Base-by-base conservation (phyloP, 2,113 vertebrate genomes). In the Sebastes schlegelii region DNA sequence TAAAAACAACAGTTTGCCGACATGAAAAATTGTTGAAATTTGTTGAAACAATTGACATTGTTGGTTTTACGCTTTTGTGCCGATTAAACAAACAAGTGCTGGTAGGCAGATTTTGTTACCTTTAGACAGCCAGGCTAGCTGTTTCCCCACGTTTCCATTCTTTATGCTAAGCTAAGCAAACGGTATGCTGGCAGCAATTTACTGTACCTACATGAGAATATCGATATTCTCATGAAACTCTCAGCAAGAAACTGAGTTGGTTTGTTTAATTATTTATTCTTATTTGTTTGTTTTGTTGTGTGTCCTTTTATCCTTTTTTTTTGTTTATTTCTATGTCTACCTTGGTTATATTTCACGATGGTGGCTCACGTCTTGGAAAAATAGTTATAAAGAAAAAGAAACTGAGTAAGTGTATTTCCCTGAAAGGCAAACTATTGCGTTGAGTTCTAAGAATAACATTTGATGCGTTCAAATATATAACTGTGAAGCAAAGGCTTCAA, bases 131-230 rank as follows among this genome's bases (percentile, higher is more conserved):
- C 54, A 26, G 40, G 42, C 69, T 58, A 48, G 42, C 70, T 23
- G 8, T 46, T 60, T 34, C 1, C 54, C 54, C 16, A 57, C 1
- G 55, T 26, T 21, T 6, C 21, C 4, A 11, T 10, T 48, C 43
- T 57, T 49, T 49, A 66, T 58, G 21, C 43, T 80, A 21, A 60
- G 61, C 52, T 73, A 79, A 52, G 60, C 72, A 57, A 43, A 45
- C 12, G 2, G 0, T 3, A 26, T 54, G 10, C 49, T 70, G 26
- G 14, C 5, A 51, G 23, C 5, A 1, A 51, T 11, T 17, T 10
- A 61, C 23, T 13, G 17, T 34, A 3, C 17, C 2, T 51, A n/a
- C 21, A 54, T 12, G 12, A 16, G 8, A 48, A 1, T 11, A 43
- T 76, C 8, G 1, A 11, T 51, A 23, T 23, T 14, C 13, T 23